Evolutionary conservation across 2,113 vertebrate genomes (phyloP), one percentile per base, ranked within the genome.

Genomic region (Oxygymnocypris stewartii): DNA sequence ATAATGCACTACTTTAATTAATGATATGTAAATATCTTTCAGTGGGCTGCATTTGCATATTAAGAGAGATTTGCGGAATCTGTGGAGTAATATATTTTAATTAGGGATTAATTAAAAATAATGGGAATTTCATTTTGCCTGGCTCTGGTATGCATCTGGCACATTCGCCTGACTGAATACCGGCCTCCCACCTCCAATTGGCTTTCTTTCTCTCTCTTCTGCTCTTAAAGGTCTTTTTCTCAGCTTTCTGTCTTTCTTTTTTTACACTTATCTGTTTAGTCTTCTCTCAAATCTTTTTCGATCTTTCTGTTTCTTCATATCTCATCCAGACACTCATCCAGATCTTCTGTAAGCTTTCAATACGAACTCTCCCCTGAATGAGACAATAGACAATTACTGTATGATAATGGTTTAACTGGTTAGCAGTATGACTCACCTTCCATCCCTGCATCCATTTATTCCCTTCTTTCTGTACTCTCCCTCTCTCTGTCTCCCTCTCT

Each of bases 71-170:
- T 98, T 99, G 97, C 95, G 91, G 97, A 98, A 99, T 99, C 97
- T 98, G 96, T 95, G 96, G 97, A 98, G 97, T 99, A 98, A 99
- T 99, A 99, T 99, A 99, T 99, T 99, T 99, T 99, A 99, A 99
- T 99, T 99, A 99, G 98, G 97, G 97, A 99, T 99, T 99, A 98
- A 99, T 99, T 99, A 98, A 97, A 99, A 99, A 99, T 99, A 99
- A 99, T 99, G 97, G 97, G 97, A 97, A 98, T 98, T 99, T 98
- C 97, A 99, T 99, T 98, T 97, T 91, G 97, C 96, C 96, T 98
- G 97, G 97, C 96, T 95, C 94, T 95, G 89, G 94, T 94, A 93
- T 92, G 94, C 89, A 95, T 93, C 93, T 96, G 95, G 95, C 95
- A 80, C 86, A 85, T 92, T 93, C 91, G 91, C 91, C 87, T 90